Percentiles rank a stretch among this genome's conserved stretches.
Conservation (phyloP, 2,888 invertebrate genomes). For the Agonopterix arenella region DNA sequence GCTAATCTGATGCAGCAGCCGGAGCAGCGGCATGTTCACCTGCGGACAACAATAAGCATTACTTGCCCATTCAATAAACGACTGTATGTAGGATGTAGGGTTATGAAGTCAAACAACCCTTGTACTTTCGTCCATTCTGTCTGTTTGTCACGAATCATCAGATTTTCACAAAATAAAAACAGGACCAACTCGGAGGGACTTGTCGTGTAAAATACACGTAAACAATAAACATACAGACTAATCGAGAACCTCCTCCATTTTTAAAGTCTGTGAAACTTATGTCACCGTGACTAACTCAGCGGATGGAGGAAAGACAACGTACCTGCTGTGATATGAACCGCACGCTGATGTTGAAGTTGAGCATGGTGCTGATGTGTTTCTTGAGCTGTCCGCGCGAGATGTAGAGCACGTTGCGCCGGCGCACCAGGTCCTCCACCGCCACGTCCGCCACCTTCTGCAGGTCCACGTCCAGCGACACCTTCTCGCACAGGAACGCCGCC, state of each 20-base stretch:
- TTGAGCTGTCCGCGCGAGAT: slow-evolving; percentile 92
- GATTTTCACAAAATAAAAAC: no score
- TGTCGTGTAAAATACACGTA: no score
- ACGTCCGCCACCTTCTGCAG: slow-evolving; percentile 93
- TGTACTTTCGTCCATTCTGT: no score
- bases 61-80: not conserved
- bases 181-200: no score
- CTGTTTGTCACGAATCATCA: no score
- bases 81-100: no score
- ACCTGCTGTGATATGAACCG: slow-evolving; percentile 92
- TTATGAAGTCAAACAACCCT: no score
- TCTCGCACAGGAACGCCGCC: slow-evolving; percentile 95
- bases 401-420: slow-evolving; percentile 89
- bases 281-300: not conserved
- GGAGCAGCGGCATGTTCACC: slow-evolving; percentile 95
- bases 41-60: slow-evolving; percentile 18
- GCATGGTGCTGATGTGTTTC: slow-evolving; percentile 93
- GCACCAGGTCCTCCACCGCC: slow-evolving; percentile 90
- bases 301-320: no score
- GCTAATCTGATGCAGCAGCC: slow-evolving; percentile 95
- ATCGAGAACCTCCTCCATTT: no score
- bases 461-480: slow-evolving; percentile 90
- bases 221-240: no score
- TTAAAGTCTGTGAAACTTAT: no score
- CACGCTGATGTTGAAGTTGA: slow-evolving; percentile 92